Percentiles rank a stretch among this genome's conserved stretches.
Conservation (phyloP, 2,797 vertebrate genomes). For the Bradypodion ventrale region DNA sequence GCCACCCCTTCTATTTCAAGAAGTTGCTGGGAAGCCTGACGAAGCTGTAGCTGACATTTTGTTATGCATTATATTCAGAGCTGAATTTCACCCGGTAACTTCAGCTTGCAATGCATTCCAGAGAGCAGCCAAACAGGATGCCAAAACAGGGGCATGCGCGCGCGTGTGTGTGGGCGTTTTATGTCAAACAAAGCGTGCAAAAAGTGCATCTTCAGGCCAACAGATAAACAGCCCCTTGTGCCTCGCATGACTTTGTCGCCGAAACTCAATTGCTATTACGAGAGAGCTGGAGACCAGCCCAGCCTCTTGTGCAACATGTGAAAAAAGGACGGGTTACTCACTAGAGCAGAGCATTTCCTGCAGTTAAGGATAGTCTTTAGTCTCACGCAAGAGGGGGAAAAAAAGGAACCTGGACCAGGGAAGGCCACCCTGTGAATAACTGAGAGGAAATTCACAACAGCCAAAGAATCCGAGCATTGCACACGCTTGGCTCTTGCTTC, state of each 20-base stretch:
- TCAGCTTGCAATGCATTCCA: not conserved
- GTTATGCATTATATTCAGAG: too few species aligned
- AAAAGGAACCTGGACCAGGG: fast-evolving
- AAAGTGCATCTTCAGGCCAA: not conserved
- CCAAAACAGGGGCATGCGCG: not conserved
- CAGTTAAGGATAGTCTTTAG: not conserved
- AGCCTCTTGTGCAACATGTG: fast-evolving
- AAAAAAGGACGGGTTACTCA: not conserved
- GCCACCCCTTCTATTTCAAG: too few species aligned
- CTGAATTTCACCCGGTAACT: not conserved
- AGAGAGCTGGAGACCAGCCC: not conserved
- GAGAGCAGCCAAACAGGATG: not conserved
- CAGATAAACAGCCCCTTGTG: not conserved
- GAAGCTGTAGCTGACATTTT: not conserved
- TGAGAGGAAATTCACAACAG: fast-evolving
- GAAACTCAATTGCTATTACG: not conserved
- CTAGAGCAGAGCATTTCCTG: not conserved
- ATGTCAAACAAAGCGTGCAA: too few species aligned
- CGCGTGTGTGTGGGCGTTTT: not conserved
- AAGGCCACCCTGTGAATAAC: not conserved
- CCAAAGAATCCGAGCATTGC: conserved; percentile 1
- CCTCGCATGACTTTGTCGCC: not conserved
- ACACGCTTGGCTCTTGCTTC: not conserved
- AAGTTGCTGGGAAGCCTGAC: not conserved
- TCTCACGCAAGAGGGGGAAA: not conserved